Evolutionary conservation across 92 coral and sea anemone genomes (phyloP).

Genomic region (Phenganax stokvisi): DNA sequence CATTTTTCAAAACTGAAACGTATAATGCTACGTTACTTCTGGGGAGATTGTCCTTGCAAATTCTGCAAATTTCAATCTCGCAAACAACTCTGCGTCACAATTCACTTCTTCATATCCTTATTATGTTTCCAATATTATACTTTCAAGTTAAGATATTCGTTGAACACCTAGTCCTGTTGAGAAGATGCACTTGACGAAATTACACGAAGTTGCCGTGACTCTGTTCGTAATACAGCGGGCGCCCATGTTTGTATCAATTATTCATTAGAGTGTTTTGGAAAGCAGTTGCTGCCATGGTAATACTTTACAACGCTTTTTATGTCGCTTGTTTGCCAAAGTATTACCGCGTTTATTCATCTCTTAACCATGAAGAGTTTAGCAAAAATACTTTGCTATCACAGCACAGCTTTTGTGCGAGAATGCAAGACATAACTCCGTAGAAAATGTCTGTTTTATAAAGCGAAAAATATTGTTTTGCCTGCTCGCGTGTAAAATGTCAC

Average conservation of each 20-base stretch:
- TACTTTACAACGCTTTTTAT: conserved; percentile 14
- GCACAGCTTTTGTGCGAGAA: not conserved
- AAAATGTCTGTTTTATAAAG: not conserved
- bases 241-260: conserved; percentile 27
- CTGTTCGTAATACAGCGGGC: not conserved
- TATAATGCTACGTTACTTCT: no score
- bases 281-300: conserved; percentile 34
- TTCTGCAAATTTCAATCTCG: no score
- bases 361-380: conserved; percentile 10
- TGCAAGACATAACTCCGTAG: not conserved
- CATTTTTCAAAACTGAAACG: no score
- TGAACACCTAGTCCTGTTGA: no score
- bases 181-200: not conserved
- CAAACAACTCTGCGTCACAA: no score
- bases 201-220: not conserved
- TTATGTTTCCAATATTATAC: no score
- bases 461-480: not conserved
- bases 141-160: no score
- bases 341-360: conserved; percentile 4
- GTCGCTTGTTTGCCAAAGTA: conserved; percentile 6
- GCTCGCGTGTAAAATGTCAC: conserved; percentile 24
- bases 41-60: no score
- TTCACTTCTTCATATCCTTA: no score
- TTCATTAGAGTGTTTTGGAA: conserved; percentile 1
- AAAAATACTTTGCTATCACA: not conserved